These are phyloP conservation scores for Ictidomys tridecemlineatus DNA, from an alignment of 2,113 vertebrate genomes.

Conservation along the genomic window DNA sequence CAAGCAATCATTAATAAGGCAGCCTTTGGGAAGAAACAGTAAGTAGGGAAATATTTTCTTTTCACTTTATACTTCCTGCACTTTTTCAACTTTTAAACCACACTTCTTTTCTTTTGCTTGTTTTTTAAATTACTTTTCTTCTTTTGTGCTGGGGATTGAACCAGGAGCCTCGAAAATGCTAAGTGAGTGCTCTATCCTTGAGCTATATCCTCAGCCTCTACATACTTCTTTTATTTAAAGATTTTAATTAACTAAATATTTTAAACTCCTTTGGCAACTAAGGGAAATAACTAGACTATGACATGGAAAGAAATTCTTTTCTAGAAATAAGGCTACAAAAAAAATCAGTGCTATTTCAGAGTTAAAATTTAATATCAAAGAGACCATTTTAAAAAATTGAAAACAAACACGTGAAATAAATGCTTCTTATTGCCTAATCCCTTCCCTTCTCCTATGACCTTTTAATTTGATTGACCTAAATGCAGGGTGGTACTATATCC, in stretches of 20 bases:
- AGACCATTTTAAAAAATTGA: background rate
- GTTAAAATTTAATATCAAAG: background rate
- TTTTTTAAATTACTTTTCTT: too few relatives aligned
- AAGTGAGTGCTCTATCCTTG: too few relatives aligned
- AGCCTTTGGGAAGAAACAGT: background rate
- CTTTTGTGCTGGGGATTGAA: too few relatives aligned
- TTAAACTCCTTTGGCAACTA: background rate
- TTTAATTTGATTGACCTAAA: conserved; percentile 36
- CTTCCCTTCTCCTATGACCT: background rate
- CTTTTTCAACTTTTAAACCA: background rate
- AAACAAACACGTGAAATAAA: background rate
- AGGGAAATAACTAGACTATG: background rate
- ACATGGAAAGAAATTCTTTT: background rate
- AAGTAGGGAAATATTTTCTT: background rate
- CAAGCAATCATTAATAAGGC: background rate
- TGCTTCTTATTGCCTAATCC: background rate
- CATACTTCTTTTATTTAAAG: background rate
- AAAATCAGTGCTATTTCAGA: background rate
- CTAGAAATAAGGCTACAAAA: conserved; percentile 26
- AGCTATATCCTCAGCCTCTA: too few relatives aligned
- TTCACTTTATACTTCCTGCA: background rate
- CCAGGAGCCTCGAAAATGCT: background rate
- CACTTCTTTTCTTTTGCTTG: background rate
- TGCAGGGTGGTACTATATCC: too few relatives aligned
- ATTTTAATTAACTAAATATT: background rate